Base-by-base conservation (phyloP, 2,888 invertebrate species). In the Dicyrtomina minuta region DNA sequence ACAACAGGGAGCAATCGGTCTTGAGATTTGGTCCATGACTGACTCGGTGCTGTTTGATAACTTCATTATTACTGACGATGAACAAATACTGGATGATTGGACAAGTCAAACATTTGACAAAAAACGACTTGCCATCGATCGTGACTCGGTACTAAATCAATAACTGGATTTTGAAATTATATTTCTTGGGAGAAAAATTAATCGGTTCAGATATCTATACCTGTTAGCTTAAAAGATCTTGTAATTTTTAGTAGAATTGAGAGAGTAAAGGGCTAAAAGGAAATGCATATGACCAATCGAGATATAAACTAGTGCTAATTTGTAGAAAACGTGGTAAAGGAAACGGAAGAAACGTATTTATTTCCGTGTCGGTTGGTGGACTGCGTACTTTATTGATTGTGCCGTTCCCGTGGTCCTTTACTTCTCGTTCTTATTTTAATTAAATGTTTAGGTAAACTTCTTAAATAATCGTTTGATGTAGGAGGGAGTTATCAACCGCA, bases 11-110 rank as follows among this genome's bases (percentile, higher is more conserved):
- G 96, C 97, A 22, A 85, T 99, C 67, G 99, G 98, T 20, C 89
- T 99, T 81, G 99, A 99, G 83, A 84, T 99, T 74, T 99, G 99
- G 99, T 96, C 98, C 5, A 98, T 99, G 95, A 93, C 95, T 0
- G 90, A 92, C 72, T 87, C 89, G 79, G 92, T 99, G 78, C 84
- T 95, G 70, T 99, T 99, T 84, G 99, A 99, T 84, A 98, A 98
- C 84, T 85, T 99, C 67, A 85, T 99, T 72, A 86, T 99, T 70
- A 91, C 96, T 0, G 94, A 97, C 81, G 90, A 92, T 79, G 83
- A 87, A 70, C 83, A 83, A 1, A 86, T 90, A 0, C 94, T 96
- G 0, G 86, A 88, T 26, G 85, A 88, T 66, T 96, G 91, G 88
- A 91, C 96, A 1, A 85, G 85, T 43, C 88, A 89, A 74, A 93